Evolutionary conservation across 2,113 vertebrate genomes (phyloP).

Genomic region (Eulemur macaco): DNA sequence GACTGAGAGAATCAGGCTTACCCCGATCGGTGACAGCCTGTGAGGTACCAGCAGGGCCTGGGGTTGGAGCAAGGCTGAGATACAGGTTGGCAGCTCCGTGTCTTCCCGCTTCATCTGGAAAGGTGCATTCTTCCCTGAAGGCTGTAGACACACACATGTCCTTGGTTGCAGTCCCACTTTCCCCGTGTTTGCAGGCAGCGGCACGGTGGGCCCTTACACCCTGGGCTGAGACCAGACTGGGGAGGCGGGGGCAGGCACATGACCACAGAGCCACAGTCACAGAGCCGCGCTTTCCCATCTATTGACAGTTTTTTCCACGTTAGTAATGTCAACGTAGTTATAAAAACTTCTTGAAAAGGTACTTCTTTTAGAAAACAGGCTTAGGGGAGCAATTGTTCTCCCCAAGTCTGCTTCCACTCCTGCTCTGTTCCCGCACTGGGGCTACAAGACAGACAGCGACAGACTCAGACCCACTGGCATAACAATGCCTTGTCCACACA

Average conservation of each 20-base stretch:
- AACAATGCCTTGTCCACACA: too few species aligned
- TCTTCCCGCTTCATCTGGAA: not conserved
- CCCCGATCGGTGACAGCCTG: not conserved
- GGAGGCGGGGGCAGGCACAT: not conserved
- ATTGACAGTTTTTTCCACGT: not conserved
- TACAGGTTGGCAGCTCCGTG: not conserved
- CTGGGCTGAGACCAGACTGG: not conserved
- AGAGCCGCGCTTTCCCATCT: not conserved
- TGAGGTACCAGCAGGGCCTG: not conserved
- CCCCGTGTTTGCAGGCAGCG: not conserved
- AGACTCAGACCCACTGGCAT: not conserved
- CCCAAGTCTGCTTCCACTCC: not conserved
- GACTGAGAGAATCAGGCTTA: not conserved
- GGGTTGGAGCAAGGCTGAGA: not conserved
- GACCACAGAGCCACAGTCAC: not conserved
- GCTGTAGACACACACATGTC: not conserved
- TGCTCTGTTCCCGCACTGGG: not conserved
- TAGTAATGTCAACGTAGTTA: not conserved
- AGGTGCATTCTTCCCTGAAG: not conserved
- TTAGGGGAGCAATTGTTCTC: not conserved
- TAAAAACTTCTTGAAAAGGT: not conserved
- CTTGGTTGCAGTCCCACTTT: not conserved
- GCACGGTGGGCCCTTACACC: not conserved
- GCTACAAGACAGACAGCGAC: not conserved
- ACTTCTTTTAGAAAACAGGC: not conserved